These are phyloP conservation scores for Chelonus formosanus DNA, from an alignment of 2,888 invertebrate species.

Conservation along the genomic window DNA sequence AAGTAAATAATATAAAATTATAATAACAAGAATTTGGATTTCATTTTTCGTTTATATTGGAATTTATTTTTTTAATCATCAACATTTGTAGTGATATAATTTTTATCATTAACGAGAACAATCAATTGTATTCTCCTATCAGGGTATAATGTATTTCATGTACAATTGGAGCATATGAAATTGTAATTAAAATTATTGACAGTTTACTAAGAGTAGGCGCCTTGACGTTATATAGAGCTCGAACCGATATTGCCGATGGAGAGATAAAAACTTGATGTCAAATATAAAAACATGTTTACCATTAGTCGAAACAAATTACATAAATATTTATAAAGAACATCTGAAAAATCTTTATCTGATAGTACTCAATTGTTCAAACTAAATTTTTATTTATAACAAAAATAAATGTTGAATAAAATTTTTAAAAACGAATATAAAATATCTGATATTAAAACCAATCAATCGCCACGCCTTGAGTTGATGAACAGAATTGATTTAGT, in stretches of 20 bases:
- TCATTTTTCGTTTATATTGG: no score
- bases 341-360: not conserved
- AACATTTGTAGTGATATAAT: no score
- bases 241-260: slow-evolving; percentile 17
- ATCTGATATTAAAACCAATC: not conserved
- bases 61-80: no score
- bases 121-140: no score
- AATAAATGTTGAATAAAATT: not conserved
- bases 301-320: not conserved
- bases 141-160: not conserved
- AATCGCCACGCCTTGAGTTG: slow-evolving; percentile 49
- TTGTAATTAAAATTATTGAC: slow-evolving; percentile 36
- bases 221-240: slow-evolving; percentile 37
- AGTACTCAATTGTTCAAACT: not conserved
- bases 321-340: slow-evolving; percentile 4
- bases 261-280: not conserved
- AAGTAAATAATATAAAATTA: no score
- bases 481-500: slow-evolving; percentile 34
- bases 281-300: not conserved
- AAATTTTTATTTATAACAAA: not conserved
- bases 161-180: slow-evolving; percentile 15
- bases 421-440: no score
- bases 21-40: no score
- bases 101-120: no score
- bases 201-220: slow-evolving; percentile 38